These are phyloP conservation scores for Paradoxurus hermaphroditus DNA, from an alignment of 2,113 vertebrate genomes.

Conservation along the genomic window DNA sequence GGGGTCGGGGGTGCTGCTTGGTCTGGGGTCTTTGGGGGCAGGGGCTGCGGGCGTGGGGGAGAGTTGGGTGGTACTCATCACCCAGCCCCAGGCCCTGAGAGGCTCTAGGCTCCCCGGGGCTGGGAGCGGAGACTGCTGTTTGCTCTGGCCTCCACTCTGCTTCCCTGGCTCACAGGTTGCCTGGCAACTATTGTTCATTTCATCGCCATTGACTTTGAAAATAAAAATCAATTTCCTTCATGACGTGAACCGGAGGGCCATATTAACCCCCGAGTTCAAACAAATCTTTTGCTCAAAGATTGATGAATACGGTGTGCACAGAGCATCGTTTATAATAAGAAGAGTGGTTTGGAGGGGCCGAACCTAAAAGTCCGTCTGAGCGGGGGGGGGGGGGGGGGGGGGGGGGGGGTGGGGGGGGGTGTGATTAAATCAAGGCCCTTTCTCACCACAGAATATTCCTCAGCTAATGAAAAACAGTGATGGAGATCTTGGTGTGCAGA, in stretches of 20 bases:
- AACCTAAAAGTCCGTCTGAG: neutral
- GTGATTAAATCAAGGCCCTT: neutral
- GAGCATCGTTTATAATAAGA: neutral
- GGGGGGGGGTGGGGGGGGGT: no score
- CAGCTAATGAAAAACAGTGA: neutral
- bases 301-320: neutral
- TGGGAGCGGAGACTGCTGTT: neutral
- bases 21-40: neutral
- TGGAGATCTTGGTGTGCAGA: no score
- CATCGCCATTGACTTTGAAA: slow-evolving; percentile 44
- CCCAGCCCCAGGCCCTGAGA: neutral
- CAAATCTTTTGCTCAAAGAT: neutral
- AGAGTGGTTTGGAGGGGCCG: neutral
- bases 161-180: slow-evolving; percentile 25
- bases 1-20: fast-evolving
- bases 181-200: slow-evolving; percentile 63
- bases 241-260: neutral
- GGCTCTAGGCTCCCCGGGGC: neutral
- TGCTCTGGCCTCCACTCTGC: neutral
- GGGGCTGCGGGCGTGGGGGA: neutral
- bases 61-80: neutral
- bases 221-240: slow-evolving; percentile 69
- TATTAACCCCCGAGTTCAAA: neutral
- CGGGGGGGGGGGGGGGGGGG: no score
- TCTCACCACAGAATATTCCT: neutral